Evolutionary conservation across 1,140 invertebrate genomes (phyloP), one percentile per base, ranked within the genome.

Genomic region (Penaeus indicus): DNA sequence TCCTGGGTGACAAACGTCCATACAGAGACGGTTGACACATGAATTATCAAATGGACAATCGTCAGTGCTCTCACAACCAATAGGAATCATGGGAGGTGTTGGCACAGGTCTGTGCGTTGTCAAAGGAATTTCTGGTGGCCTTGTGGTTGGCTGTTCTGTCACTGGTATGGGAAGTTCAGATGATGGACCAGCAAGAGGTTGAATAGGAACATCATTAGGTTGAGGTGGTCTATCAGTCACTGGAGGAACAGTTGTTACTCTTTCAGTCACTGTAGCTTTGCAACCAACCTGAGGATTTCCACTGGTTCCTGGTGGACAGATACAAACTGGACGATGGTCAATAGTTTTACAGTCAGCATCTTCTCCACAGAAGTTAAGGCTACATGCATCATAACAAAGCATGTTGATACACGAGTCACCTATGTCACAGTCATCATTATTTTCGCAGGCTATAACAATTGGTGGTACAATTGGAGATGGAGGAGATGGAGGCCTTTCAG

Each of bases 1-100:
- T 3, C 96, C 96, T 61, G 92, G 90, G 38, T 92, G 92, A 91
- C 97, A 97, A 0, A 96, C 96, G 92, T 96, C 95, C 5, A 96
- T 92, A 91, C 97, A 98, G 47, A 95, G 94, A 87, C 95, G 95
- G 87, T 95, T 94, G 1, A 95, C 91, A 91, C 97, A 97, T 21
- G 95, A 94, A 81, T 96, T 95, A 32, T 96, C 95, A n/a, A 93
- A 92, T 18, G 96, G 94, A 92, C 97, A 98, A 88, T 96, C 95
- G 85, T 94, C 93, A 92, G 96, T 94, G 38, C 94, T 94, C 85
- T 94, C 92, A 92, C 96, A 97, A 92, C 95, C 95, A 90, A 95
- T 94, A 93, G 95, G 54, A 94, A 93, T 21, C 96, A 95, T 90
- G 96, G 97, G 85, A 89, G 84, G 79, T 63, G 89, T 90, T 81